Evolutionary conservation across 2,888 invertebrate genomes (phyloP).

Genomic region (Toxonevra muliebris): DNA sequence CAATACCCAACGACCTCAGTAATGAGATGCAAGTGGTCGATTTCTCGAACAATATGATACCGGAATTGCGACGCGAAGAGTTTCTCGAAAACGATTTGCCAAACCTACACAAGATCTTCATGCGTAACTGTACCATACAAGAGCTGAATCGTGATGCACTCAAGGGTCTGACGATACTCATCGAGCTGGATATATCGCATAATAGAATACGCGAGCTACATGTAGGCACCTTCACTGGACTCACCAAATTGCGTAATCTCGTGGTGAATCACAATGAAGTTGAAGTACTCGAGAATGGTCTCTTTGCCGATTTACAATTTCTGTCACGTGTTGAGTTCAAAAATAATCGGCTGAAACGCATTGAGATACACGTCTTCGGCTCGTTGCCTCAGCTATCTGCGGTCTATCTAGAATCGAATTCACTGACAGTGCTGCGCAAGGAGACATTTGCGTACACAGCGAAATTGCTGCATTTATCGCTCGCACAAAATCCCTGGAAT

Average conservation of each 20-base stretch:
- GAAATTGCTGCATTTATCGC: constrained; percentile 76
- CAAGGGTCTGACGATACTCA: constrained; percentile 78
- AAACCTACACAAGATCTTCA: constrained; percentile 82
- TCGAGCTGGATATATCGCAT: constrained; percentile 82
- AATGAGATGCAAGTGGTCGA: constrained; percentile 78
- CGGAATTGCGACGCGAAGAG: constrained; percentile 73
- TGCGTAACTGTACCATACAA: constrained; percentile 78
- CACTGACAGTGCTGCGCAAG: constrained; percentile 73
- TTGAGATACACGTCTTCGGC: constrained; percentile 77
- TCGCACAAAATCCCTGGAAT: constrained; percentile 86
- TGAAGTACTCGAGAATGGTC: constrained; percentile 74
- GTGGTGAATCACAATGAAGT: constrained; percentile 80
- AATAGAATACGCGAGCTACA: constrained; percentile 75
- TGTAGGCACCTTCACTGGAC: constrained; percentile 76
- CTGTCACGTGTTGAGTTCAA: constrained; percentile 81
- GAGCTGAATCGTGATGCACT: constrained; percentile 80
- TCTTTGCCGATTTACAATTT: constrained; percentile 79
- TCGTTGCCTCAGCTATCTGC: constrained; percentile 75
- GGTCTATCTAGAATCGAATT: constrained; percentile 78
- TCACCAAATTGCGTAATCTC: constrained; percentile 76
- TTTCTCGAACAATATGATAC: constrained; percentile 75
- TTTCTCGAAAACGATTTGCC: constrained; percentile 76
- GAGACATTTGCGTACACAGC: constrained; percentile 74
- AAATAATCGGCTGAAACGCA: constrained; percentile 75
- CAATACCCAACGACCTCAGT: constrained; percentile 78